Conservation (phyloP, 2,113 vertebrate genomes). For the Ciconia maguari region DNA sequence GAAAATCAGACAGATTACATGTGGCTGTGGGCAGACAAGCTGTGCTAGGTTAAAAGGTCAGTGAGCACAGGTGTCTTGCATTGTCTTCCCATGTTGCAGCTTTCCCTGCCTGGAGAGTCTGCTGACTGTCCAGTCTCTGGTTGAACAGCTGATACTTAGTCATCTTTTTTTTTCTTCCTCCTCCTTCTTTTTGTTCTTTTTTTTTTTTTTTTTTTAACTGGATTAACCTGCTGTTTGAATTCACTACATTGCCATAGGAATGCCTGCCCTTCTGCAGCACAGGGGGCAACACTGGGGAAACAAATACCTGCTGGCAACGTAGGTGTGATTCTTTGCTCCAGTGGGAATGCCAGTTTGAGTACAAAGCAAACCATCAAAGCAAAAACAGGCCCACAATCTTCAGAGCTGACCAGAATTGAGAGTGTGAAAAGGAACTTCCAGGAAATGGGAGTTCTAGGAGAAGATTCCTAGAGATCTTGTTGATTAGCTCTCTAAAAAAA, state of each 20-base stretch:
- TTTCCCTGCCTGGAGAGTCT: background rate
- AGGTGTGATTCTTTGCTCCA: background rate
- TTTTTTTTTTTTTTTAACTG: background rate
- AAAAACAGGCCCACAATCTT: background rate
- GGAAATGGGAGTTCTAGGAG: background rate
- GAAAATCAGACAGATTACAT: background rate
- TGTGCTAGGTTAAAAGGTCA: background rate
- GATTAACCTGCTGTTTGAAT: background rate
- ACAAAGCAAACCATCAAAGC: background rate
- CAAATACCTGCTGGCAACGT: background rate
- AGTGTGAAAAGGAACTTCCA: background rate
- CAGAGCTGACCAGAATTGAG: background rate
- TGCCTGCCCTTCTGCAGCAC: background rate
- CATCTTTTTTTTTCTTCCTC: background rate
- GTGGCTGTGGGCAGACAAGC: background rate
- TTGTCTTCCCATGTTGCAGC: background rate
- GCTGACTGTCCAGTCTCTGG: background rate
- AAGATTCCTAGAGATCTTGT: background rate
- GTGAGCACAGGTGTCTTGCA: background rate
- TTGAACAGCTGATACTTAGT: background rate
- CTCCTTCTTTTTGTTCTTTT: background rate
- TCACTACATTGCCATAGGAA: background rate
- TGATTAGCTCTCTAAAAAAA: background rate
- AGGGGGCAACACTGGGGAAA: background rate
- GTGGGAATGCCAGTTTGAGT: background rate